Evolutionary conservation across 2,797 vertebrate species (phyloP), one percentile per base, ranked within the genome.

Genomic region (Pygocentrus nattereri): DNA sequence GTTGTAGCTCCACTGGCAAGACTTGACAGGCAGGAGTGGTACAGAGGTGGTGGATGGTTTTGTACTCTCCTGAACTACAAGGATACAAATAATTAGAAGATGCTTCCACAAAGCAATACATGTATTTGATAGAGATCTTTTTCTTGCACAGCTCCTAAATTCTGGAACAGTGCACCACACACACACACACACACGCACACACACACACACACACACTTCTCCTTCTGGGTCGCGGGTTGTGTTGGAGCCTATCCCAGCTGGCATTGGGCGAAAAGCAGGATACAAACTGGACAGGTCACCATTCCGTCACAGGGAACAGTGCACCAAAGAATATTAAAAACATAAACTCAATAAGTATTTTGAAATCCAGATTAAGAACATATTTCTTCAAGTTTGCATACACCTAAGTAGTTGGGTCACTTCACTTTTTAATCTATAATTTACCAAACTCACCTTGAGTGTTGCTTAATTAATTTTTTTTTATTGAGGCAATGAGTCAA

Each of bases 21-120:
- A 89, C 58, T 69, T 82, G 88, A 76, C 71, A 71, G 16, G 92
- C 90, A 64, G 82, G 79, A 69, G 77, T 75, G 19, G 80, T 87
- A 59, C 91, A 94, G 0, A 95, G 83, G 25, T 86, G 78, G 81
- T 94, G 92, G 84, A 89, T 84, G 18, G 76, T 78, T 82, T 73
- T 65, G 69, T 83, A 83, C 58, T 78, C 16, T 23, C 84, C 80
- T 81, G 69, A 62, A 87, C 92, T 94, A 85, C 59, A 86, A 72
- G 59, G 65, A 54, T 23, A 76, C 18, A 83, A 31, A 82, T 2
- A 72, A 13, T 41, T 10, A 49, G 16, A 77, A 54, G 1, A 27
- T 27, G 10, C 49, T 61, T 47, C 1, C 3, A 31, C 23, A 54
- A 31, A 41, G 41, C 6, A 2, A 38, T 2, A 6, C 3, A 38